phyloP scores from a whole-genome alignment of 2,113 vertebrate species.

The Nipponia nippon region DNA sequence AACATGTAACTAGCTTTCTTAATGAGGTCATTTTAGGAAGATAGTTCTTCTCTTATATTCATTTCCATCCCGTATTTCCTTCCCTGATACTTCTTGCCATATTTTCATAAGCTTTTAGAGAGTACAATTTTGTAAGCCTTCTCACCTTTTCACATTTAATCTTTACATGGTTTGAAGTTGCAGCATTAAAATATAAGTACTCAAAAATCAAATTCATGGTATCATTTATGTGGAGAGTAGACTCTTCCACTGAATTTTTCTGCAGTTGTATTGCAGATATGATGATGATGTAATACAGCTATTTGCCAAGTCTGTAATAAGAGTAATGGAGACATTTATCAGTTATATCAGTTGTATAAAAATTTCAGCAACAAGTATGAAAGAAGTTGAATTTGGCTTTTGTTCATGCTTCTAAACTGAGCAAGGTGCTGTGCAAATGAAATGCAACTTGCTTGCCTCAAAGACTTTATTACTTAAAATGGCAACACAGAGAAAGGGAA shows the following conservation, averaged over 20 bases:
- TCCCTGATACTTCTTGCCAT: background rate
- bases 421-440: background rate
- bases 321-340: background rate
- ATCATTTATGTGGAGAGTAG: background rate
- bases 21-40: constrained; percentile 5
- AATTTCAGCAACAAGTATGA: background rate
- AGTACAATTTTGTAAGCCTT: background rate
- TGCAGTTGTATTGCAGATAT: background rate
- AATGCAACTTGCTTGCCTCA: background rate
- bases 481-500: background rate
- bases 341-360: background rate
- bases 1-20: constrained; percentile 7
- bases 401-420: background rate
- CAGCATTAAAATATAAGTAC: background rate
- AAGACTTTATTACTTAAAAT: background rate
- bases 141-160: background rate
- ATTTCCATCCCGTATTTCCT: background rate
- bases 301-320: background rate
- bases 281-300: background rate
- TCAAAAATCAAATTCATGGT: background rate
- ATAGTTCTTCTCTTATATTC: background rate
- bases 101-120: background rate
- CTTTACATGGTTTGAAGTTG: background rate
- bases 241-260: background rate
- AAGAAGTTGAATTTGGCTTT: background rate